These are phyloP conservation scores for Gasteruption jaculator DNA, from an alignment of 2,888 invertebrate species.

Conservation along the genomic window DNA sequence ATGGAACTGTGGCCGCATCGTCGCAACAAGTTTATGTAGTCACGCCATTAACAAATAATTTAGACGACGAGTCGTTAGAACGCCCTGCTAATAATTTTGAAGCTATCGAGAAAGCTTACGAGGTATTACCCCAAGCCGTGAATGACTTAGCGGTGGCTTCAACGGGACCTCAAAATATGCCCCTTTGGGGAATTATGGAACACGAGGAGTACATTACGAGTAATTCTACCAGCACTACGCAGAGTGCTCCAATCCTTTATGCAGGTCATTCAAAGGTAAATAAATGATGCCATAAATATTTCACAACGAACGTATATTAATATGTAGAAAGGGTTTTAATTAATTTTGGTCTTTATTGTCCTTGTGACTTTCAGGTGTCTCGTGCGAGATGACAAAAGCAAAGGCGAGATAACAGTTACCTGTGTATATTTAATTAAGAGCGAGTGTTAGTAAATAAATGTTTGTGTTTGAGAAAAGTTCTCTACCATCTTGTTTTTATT, in stretches of 20 bases:
- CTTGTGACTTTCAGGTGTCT: slow-evolving; percentile 29
- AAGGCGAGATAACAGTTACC: too few species aligned
- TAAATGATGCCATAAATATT: neutral
- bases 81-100: slow-evolving; percentile 33
- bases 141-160: slow-evolving; percentile 46
- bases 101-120: slow-evolving; percentile 44
- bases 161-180: slow-evolving; percentile 39
- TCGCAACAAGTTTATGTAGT: too few species aligned
- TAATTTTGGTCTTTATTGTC: neutral
- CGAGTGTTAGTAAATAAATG: too few species aligned
- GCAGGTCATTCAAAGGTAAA: slow-evolving; percentile 65
- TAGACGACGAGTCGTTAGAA: too few species aligned
- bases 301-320: slow-evolving; percentile 4
- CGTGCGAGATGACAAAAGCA: slow-evolving; percentile 30
- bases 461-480: too few species aligned
- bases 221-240: neutral
- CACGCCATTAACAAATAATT: too few species aligned
- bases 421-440: too few species aligned
- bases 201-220: slow-evolving; percentile 35
- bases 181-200: slow-evolving; percentile 49
- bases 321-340: neutral
- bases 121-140: slow-evolving; percentile 47
- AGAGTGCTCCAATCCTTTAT: slow-evolving; percentile 41
- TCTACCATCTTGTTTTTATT: too few species aligned
- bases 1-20: too few species aligned